Evolutionary conservation across 2,113 vertebrate species (phyloP).

Genomic region (Pseudopipra pipra): DNA sequence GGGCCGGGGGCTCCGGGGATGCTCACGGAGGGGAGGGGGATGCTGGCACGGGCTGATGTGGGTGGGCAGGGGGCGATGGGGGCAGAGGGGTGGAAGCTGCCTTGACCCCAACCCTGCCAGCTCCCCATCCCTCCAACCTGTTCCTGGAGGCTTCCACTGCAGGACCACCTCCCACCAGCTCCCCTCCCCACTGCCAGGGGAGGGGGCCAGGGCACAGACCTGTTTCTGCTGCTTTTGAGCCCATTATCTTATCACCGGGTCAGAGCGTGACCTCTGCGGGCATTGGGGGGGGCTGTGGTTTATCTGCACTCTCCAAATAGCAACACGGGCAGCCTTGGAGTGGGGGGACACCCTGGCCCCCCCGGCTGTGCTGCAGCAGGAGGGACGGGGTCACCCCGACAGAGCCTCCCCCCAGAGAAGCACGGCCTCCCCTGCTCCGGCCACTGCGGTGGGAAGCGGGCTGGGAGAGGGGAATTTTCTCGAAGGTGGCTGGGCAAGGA

Average conservation of each 20-base stretch:
- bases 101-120: not conserved
- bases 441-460: rapidly evolving
- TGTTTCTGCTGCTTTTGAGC: not conserved
- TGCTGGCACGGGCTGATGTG: not conserved
- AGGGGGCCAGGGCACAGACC: not conserved
- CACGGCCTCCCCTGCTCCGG: not conserved
- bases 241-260: not conserved
- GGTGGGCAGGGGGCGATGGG: not conserved
- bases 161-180: not conserved
- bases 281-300: not conserved
- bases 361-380: rapidly evolving
- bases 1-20: not conserved
- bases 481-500: rapidly evolving
- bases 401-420: not conserved
- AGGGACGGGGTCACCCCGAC: not conserved
- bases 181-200: not conserved
- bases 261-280: not conserved
- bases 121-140: not conserved
- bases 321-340: slow-evolving; percentile 29
- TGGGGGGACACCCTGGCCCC: not conserved
- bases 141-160: not conserved
- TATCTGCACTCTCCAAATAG: not conserved
- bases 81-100: not conserved
- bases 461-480: not conserved
- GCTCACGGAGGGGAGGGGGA: not conserved